phyloP scores from a whole-genome alignment of 1,140 invertebrate species.

The Sinonovacula constricta region DNA sequence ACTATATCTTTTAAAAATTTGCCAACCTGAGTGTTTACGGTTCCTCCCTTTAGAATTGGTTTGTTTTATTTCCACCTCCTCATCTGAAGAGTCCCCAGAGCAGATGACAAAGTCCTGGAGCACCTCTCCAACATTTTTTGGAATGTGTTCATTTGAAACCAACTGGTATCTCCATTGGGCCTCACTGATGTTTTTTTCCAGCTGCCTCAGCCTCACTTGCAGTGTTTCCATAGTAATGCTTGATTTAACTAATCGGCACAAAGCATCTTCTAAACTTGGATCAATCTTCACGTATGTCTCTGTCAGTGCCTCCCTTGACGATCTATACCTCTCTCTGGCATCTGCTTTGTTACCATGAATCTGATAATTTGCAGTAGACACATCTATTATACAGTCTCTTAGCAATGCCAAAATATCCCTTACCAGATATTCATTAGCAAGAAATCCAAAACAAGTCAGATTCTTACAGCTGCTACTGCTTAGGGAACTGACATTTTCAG shows the following conservation, averaged over 20 bases:
- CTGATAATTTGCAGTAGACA: conserved; percentile 64
- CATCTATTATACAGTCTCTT: conserved; percentile 72
- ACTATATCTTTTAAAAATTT: too few species aligned
- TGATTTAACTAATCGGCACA: conserved; percentile 60
- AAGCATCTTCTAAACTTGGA: conserved; percentile 58
- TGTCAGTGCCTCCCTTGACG: conserved; percentile 9
- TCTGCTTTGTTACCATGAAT: conserved; percentile 59
- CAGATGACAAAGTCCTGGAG: conserved; percentile 59
- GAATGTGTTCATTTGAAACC: conserved; percentile 71
- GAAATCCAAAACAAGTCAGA: conserved; percentile 67
- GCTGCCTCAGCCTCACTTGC: conserved; percentile 61
- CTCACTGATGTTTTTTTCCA: conserved; percentile 75
- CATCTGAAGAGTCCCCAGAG: conserved; percentile 56
- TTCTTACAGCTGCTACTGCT: conserved; percentile 59
- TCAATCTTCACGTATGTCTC: conserved; percentile 35
- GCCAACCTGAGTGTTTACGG: background rate
- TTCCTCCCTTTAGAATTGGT: conserved; percentile 4
- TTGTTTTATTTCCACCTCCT: conserved; percentile 51
- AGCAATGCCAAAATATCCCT: conserved; percentile 74
- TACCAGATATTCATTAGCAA: conserved; percentile 75
- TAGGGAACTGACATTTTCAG: conserved; percentile 58
- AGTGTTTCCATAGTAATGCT: conserved; percentile 63
- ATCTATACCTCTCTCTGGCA: conserved; percentile 24
- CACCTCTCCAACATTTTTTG: conserved; percentile 65
- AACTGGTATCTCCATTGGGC: conserved; percentile 77